These are phyloP conservation scores for Saccopteryx bilineata DNA, from an alignment of 2,113 vertebrate species.

Conservation along the genomic window DNA sequence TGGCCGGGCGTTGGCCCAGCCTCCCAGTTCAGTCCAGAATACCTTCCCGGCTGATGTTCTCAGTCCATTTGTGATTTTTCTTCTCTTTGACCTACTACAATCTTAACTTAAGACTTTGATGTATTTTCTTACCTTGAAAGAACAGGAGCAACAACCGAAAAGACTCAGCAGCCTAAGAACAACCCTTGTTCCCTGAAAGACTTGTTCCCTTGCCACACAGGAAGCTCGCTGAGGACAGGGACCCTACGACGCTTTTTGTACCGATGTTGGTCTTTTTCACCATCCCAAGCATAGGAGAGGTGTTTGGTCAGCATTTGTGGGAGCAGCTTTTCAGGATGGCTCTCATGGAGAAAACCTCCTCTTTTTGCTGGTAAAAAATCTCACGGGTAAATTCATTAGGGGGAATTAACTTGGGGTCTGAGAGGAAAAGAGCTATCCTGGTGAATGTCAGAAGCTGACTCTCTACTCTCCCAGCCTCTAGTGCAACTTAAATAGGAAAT, in stretches of 20 bases:
- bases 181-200: constrained; percentile 16
- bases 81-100: background rate
- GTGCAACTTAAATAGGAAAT: background rate
- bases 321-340: background rate
- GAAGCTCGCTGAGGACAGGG: background rate
- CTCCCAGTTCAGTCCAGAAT: background rate
- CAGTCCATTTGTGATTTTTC: background rate
- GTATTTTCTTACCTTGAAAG: background rate
- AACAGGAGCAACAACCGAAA: background rate
- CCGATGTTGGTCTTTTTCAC: background rate
- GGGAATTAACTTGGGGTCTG: background rate
- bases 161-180: background rate
- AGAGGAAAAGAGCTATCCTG: background rate
- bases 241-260: fast-evolving
- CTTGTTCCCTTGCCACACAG: background rate
- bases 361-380: background rate
- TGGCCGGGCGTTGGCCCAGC: background rate
- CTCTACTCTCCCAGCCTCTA: background rate
- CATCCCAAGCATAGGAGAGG: background rate
- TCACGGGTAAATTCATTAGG: background rate
- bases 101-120: background rate
- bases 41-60: background rate
- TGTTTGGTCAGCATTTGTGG: background rate
- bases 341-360: background rate
- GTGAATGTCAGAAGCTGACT: background rate